phyloP scores from a whole-genome alignment of 2,113 vertebrate species.

The Hassar affinis region DNA sequence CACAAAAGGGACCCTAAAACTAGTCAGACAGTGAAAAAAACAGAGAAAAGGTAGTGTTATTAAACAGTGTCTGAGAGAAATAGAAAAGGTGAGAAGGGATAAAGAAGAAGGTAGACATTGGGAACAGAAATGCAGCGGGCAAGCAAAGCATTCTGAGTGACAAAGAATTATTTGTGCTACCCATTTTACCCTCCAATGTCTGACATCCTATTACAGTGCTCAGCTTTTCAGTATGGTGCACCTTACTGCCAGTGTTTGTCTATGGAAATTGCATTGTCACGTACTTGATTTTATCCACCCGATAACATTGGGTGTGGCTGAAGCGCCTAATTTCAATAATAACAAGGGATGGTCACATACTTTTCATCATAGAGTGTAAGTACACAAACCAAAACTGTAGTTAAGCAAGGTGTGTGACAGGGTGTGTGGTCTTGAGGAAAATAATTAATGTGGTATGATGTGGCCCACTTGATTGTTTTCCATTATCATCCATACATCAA shows the following conservation, averaged over 20 bases:
- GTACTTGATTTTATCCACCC: background rate
- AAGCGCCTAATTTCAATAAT: background rate
- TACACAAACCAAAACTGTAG: background rate
- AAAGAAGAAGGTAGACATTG: background rate
- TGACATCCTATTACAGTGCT: background rate
- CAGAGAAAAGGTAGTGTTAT: background rate
- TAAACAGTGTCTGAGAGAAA: background rate
- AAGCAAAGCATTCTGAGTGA: background rate
- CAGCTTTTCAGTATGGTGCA: background rate
- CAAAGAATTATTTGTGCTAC: background rate
- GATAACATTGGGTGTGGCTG: background rate
- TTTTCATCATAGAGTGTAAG: background rate
- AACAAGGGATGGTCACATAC: background rate
- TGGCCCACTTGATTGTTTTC: background rate
- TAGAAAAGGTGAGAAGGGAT: background rate
- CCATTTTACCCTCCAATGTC: background rate
- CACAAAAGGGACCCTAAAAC: slow-evolving; percentile 9
- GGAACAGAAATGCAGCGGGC: background rate
- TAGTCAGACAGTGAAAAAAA: background rate
- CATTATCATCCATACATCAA: no score
- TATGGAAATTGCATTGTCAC: background rate
- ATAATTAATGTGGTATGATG: background rate
- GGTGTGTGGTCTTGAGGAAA: background rate
- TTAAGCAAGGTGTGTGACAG: background rate
- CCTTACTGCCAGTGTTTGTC: background rate